These are phyloP conservation scores for Agrotis puta DNA, from an alignment of 2,888 invertebrate species.

Conservation along the genomic window DNA sequence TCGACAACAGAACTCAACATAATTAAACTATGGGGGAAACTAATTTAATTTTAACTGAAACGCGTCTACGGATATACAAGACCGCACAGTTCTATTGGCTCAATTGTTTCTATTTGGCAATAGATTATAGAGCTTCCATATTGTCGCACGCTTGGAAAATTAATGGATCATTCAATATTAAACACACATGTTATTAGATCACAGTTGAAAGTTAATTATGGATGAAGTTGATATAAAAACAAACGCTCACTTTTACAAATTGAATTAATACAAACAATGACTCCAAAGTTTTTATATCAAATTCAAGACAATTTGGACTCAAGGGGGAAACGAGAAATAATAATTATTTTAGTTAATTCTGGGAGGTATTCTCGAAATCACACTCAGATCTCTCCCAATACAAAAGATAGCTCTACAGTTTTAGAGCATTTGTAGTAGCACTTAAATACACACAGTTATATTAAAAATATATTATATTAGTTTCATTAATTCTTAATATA, in stretches of 20 bases:
- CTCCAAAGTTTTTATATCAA: constrained; percentile 74
- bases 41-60: constrained; percentile 79
- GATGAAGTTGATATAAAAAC: constrained; percentile 76
- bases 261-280: constrained; percentile 7
- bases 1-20: constrained; percentile 87
- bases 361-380: constrained; percentile 82
- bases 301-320: constrained; percentile 61
- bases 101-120: constrained; percentile 67
- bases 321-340: constrained; percentile 27
- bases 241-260: constrained; percentile 4
- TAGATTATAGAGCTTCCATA: constrained; percentile 76
- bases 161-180: constrained; percentile 74
- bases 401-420: constrained; percentile 10
- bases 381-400: constrained; percentile 69
- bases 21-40: constrained; percentile 85
- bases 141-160: constrained; percentile 81
- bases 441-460: constrained; percentile 27
- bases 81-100: constrained; percentile 77
- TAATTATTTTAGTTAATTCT: constrained; percentile 41
- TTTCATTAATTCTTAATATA: constrained; percentile 11
- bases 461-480: constrained; percentile 9
- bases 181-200: constrained; percentile 63
- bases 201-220: constrained; percentile 51
- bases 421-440: constrained; percentile 36
- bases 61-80: constrained; percentile 78